phyloP scores from a whole-genome alignment of 2,797 vertebrate species.

The Loriculus beryllinus region DNA sequence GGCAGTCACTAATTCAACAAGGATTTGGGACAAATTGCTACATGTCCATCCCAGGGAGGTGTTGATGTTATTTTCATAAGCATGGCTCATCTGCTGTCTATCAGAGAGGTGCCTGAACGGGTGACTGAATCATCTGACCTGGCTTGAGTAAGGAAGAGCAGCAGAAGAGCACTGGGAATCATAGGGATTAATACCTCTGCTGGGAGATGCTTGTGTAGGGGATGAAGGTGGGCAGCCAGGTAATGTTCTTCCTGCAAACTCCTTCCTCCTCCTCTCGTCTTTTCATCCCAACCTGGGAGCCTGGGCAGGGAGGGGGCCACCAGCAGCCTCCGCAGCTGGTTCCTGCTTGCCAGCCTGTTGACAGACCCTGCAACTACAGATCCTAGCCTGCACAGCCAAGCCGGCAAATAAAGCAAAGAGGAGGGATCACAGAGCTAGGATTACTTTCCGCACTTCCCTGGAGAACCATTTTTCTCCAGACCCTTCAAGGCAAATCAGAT shows the following conservation, averaged over 20 bases:
- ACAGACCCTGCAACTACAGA: not conserved
- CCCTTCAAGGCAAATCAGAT: slow-evolving; percentile 32
- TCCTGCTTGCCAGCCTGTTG: not conserved
- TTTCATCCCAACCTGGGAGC: not conserved
- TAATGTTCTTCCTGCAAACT: not conserved
- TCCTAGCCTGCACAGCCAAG: not conserved
- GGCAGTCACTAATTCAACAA: not conserved
- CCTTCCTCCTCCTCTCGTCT: not conserved
- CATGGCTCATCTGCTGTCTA: rapidly evolving
- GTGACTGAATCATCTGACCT: not conserved
- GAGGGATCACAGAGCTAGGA: not conserved
- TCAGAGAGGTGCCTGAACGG: not conserved
- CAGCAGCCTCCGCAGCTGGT: not conserved
- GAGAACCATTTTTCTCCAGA: not conserved
- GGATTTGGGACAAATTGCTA: not conserved
- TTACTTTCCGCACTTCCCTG: slow-evolving; percentile 26
- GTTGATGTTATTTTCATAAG: not conserved
- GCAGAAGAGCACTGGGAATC: not conserved
- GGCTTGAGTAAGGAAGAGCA: not conserved
- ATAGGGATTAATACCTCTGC: not conserved
- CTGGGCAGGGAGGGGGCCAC: not conserved
- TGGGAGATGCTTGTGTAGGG: not conserved
- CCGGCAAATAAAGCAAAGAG: not conserved
- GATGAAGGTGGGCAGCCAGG: not conserved
- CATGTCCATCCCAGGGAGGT: not conserved